These are phyloP conservation scores for Tolmerus cingulatus DNA, from an alignment of 2,888 invertebrate genomes.

Conservation along the genomic window DNA sequence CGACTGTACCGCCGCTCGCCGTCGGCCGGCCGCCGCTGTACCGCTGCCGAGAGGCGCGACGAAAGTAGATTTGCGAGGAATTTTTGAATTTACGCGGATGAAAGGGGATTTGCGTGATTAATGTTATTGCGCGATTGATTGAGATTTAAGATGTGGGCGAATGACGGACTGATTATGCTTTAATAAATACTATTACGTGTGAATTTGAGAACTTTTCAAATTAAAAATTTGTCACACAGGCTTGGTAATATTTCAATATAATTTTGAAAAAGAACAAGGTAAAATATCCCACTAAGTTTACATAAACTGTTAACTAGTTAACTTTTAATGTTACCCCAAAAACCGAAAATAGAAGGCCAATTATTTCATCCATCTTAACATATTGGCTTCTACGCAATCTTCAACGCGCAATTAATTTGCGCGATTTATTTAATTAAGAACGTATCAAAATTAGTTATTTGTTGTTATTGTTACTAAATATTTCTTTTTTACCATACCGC, in stretches of 20 bases:
- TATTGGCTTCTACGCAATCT: too few species aligned
- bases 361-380: too few species aligned
- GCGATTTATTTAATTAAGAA: too few species aligned
- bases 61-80: neutral
- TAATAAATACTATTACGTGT: neutral
- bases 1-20: neutral
- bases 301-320: too few species aligned
- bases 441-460: too few species aligned
- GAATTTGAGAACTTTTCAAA: neutral
- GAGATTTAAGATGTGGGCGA: neutral
- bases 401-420: too few species aligned
- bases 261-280: too few species aligned
- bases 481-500: too few species aligned
- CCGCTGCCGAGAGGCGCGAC: neutral
- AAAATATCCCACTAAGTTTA: too few species aligned
- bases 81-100: slow-evolving; percentile 27
- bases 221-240: neutral
- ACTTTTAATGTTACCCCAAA: too few species aligned
- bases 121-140: neutral
- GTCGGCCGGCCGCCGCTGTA: neutral
- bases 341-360: too few species aligned
- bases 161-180: neutral
- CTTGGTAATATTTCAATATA: neutral
- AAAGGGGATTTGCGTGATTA: slow-evolving; percentile 8
- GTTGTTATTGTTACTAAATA: too few species aligned